Evolutionary conservation across 2,113 vertebrate species (phyloP), one percentile per base, ranked within the genome.

Genomic region (Dolichallabes microphthalmus): DNA sequence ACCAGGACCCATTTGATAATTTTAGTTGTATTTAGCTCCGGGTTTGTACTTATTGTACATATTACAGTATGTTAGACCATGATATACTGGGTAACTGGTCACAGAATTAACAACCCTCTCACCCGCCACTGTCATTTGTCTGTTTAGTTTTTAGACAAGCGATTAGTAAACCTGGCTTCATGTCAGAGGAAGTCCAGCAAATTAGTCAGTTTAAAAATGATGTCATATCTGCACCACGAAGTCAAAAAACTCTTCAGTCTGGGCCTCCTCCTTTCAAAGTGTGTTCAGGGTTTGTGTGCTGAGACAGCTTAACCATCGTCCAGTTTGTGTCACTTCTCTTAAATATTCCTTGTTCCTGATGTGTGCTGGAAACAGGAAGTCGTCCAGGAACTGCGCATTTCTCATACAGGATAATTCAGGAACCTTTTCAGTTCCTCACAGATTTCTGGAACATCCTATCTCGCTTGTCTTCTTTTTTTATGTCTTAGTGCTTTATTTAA

Each of bases 291-390:
- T 19, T 9, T 53, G 45, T 55, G 74, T 55, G 15, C 7, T 35
- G 52, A 57, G 25, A 75, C 14, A 2, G n/a, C 17, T 17, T 22
- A 58, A 58, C 76, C 5, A 14, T 78, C 30, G 11, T 78, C 55
- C 76, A 22, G 17, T 58, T 78, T 20, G 19, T 58, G 55, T 14
- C 17, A 32, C 76, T 78, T 78, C 76, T 58, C 53, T 78, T 58
- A 78, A 58, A 60, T 58, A 78, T 78, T 57, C 76, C 76, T 58
- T 13, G 53, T 78, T 78, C 55, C 76, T 35, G 53, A 60, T 60
- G 53, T 12, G 30, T 35, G 53, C 55, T 78, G 76, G 50, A 78
- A 78, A 78, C 76, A 78, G 76, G 76, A 78, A 78, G 76, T 78
- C 27, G 1, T 78, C 76, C 76, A 35, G 76, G 76, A 78, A 78